Conservation (phyloP, 2,888 invertebrate species). For the Stratiomys singularior region DNA sequence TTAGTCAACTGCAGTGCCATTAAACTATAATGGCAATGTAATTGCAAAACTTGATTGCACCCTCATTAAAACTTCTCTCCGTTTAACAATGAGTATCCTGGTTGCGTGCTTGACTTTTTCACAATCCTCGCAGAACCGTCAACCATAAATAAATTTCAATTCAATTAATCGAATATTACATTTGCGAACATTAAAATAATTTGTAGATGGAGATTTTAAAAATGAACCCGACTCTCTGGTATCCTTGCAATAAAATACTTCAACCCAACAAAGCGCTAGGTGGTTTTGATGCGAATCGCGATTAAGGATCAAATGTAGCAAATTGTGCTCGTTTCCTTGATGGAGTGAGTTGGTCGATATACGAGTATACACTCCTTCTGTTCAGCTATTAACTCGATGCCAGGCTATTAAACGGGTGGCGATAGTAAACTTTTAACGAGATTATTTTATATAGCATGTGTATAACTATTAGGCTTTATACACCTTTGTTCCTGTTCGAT, state of each 20-base stretch:
- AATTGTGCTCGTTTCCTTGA: too few relatives aligned
- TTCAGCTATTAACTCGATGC: not conserved
- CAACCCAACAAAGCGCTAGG: too few relatives aligned
- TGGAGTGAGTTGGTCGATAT: too few relatives aligned
- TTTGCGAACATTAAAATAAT: constrained; percentile 3
- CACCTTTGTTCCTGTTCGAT: not conserved
- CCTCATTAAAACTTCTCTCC: too few relatives aligned
- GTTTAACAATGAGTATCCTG: too few relatives aligned
- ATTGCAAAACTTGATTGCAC: too few relatives aligned
- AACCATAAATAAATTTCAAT: not conserved
- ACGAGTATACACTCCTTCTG: not conserved
- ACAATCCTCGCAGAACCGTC: not conserved
- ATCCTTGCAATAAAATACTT: not conserved
- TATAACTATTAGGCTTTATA: not conserved
- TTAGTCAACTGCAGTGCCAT: too few relatives aligned
- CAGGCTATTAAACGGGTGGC: not conserved
- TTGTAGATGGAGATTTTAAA: not conserved
- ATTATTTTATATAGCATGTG: constrained; percentile 14
- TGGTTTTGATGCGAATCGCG: too few relatives aligned
- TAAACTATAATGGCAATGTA: too few relatives aligned
- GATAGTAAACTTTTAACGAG: constrained; percentile 35
- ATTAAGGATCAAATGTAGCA: too few relatives aligned
- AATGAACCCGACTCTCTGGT: not conserved
- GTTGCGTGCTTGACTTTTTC: too few relatives aligned
- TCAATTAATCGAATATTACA: constrained; percentile 31